A percentile compares a stretch with the other conserved stretches of the same genome.
Evolutionary conservation across 2,888 invertebrate genomes (phyloP).

Genomic region (Thecocarcelia acutangulata): DNA sequence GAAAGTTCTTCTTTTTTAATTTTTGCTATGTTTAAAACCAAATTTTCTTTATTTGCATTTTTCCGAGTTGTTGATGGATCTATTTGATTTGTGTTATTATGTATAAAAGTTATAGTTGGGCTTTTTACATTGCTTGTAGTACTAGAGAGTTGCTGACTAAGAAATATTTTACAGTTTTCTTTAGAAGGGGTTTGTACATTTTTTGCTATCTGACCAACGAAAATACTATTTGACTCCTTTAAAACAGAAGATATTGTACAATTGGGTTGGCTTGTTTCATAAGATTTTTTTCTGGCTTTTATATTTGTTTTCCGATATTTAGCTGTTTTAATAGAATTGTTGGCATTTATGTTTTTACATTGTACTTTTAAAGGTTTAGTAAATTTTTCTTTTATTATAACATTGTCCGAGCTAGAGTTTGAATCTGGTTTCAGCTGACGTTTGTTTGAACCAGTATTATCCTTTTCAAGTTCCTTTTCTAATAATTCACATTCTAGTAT

Average conservation of each 20-base stretch:
- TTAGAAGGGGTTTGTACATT: neutral
- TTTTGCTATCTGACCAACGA: neutral
- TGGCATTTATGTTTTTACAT: neutral
- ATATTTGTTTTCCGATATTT: slow-evolving; percentile 43
- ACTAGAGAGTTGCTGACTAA: neutral
- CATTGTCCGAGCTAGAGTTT: neutral
- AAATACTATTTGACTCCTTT: neutral
- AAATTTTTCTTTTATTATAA: neutral
- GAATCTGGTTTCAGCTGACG: neutral
- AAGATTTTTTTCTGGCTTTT: slow-evolving; percentile 19
- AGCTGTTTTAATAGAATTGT: neutral
- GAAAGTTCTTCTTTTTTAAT: slow-evolving; percentile 35
- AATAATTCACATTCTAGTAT: slow-evolving; percentile 20
- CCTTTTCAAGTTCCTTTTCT: neutral
- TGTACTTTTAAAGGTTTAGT: neutral
- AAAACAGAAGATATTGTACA: neutral
- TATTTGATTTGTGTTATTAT: neutral
- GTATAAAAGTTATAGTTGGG: neutral
- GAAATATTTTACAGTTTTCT: neutral
- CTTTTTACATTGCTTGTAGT: neutral
- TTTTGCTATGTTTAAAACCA: neutral
- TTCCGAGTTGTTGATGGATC: slow-evolving; percentile 7
- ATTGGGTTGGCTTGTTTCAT: neutral
- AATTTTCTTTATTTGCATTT: slow-evolving; percentile 13
- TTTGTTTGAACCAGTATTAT: neutral